A percentile compares a stretch with the other conserved stretches of the same genome.
These are phyloP conservation scores for Mesoclemmys tuberculata DNA, from an alignment of 2,113 vertebrate genomes.

Conservation along the genomic window DNA sequence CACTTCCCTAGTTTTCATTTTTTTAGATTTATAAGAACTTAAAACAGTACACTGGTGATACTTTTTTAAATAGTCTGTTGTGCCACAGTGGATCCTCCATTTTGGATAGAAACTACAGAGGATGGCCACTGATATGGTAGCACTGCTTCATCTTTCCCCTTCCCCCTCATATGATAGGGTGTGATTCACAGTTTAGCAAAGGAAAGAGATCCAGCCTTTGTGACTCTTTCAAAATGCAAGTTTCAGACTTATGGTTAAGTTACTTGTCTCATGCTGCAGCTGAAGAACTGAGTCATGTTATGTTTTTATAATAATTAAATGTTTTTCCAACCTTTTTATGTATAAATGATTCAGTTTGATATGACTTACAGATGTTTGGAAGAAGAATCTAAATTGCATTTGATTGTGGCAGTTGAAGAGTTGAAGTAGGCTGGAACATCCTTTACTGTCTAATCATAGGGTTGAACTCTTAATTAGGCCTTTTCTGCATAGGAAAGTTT, in stretches of 20 bases:
- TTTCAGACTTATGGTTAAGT: background rate
- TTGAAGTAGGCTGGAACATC: background rate
- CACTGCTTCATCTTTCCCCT: background rate
- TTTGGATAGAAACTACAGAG: background rate
- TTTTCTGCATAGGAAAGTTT: background rate
- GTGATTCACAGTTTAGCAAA: background rate
- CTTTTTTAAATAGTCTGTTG: background rate
- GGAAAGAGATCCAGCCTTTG: background rate
- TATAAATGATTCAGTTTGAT: background rate
- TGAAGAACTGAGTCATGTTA: constrained; percentile 10
- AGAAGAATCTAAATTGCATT: background rate
- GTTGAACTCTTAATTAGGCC: background rate
- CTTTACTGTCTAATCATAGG: background rate
- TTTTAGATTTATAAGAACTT: background rate
- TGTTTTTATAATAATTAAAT: background rate
- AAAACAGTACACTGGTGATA: background rate
- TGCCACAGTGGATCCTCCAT: background rate
- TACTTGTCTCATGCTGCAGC: background rate
- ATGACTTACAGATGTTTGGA: background rate
- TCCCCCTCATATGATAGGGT: background rate
- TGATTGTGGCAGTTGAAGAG: background rate
- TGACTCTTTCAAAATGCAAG: background rate
- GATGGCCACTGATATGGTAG: background rate
- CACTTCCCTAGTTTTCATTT: background rate
- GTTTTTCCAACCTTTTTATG: background rate